Evolutionary conservation across 2,888 invertebrate species (phyloP).

Genomic region (Celastrina argiolus): DNA sequence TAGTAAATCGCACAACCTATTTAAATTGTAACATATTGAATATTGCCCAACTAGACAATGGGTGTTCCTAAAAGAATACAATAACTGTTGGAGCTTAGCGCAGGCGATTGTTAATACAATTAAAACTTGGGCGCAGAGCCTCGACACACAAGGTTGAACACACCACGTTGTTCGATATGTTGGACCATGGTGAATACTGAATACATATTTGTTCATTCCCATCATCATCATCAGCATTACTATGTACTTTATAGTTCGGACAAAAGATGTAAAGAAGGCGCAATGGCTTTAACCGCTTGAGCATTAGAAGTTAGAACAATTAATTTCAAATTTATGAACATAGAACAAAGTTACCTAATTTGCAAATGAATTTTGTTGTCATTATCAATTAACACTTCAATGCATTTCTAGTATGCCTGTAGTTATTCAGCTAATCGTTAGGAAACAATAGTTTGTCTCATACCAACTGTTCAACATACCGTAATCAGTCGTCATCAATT

Average conservation of each 20-base stretch:
- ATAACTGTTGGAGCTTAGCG: constrained; percentile 52
- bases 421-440: constrained; percentile 7
- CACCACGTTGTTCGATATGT: constrained; percentile 39
- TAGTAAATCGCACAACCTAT: constrained; percentile 22
- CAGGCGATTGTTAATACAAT: constrained; percentile 65
- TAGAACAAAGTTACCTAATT: not conserved
- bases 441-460: constrained; percentile 5
- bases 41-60: constrained; percentile 34
- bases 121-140: constrained; percentile 54
- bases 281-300: not conserved
- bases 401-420: not conserved
- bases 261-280: not conserved
- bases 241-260: no score
- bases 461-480: constrained; percentile 4
- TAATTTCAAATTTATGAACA: not conserved
- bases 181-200: not conserved
- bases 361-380: not conserved
- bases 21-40: constrained; percentile 31
- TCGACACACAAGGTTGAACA: constrained; percentile 53
- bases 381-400: not conserved
- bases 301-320: not conserved
- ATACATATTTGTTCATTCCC: not conserved
- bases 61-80: constrained; percentile 35
- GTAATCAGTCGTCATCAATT: constrained; percentile 9
- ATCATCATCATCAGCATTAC: not conserved